A percentile compares a stretch with the other conserved stretches of the same genome.
These are phyloP conservation scores for Mohoua ochrocephala DNA, from an alignment of 2,113 vertebrate species.

Conservation along the genomic window DNA sequence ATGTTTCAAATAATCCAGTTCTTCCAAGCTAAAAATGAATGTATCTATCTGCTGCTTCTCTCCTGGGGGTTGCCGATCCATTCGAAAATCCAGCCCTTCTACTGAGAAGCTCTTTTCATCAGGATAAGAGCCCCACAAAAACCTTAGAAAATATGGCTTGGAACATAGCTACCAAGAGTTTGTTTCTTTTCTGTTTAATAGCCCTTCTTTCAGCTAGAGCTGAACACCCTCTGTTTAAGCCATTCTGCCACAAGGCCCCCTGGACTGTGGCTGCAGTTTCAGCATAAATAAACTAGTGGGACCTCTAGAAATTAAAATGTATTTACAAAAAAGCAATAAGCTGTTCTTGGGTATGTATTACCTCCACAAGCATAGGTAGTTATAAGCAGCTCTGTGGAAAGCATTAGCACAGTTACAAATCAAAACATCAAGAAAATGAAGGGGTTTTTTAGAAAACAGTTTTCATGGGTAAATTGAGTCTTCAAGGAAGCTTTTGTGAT, in stretches of 20 bases:
- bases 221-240: neutral
- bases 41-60: neutral
- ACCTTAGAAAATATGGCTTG: neutral
- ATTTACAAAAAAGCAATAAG: neutral
- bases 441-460: neutral
- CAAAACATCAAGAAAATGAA: neutral
- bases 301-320: neutral
- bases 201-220: neutral
- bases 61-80: neutral
- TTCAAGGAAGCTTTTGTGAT: neutral
- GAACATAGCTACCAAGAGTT: neutral
- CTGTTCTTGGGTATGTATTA: neutral
- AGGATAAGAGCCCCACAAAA: neutral
- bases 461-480: neutral
- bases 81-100: neutral
- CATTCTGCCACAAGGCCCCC: neutral
- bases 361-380: neutral
- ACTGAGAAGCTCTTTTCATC: neutral
- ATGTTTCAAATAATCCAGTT: slow-evolving; percentile 43
- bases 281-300: neutral
- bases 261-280: neutral
- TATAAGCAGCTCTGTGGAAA: neutral
- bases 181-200: neutral
- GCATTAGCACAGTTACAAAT: neutral
- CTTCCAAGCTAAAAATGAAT: neutral